Evolutionary conservation across 2,888 invertebrate genomes (phyloP).

Genomic region (Oconnorella tubifera): DNA sequence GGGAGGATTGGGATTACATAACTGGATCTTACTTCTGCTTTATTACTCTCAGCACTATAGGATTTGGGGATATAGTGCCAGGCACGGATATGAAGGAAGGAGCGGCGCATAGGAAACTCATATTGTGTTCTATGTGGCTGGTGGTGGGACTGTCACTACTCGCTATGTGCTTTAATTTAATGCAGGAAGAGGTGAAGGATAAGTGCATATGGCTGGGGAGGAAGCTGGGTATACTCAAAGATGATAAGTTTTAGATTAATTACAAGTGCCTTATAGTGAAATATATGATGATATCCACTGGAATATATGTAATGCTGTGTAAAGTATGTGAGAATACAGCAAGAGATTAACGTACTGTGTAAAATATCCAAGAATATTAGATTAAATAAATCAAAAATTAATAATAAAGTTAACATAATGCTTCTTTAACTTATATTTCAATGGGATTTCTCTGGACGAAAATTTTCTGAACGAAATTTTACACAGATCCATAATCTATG

Average conservation of each 20-base stretch:
- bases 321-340: too few relatives aligned
- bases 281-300: too few relatives aligned
- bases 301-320: too few relatives aligned
- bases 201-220: conserved; percentile 51
- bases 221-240: conserved; percentile 48
- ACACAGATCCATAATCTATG: too few relatives aligned
- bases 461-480: too few relatives aligned
- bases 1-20: conserved; percentile 88
- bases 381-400: too few relatives aligned
- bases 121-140: conserved; percentile 53
- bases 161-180: conserved; percentile 58
- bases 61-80: conserved; percentile 57
- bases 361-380: too few relatives aligned
- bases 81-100: conserved; percentile 47
- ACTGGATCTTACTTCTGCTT: conserved; percentile 67
- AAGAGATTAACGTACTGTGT: too few relatives aligned
- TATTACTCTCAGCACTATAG: conserved; percentile 57
- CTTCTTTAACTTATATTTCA: too few relatives aligned
- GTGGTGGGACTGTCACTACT: conserved; percentile 56
- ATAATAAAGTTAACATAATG: too few relatives aligned
- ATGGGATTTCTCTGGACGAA: too few relatives aligned
- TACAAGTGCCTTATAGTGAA: too few relatives aligned
- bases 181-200: conserved; percentile 55
- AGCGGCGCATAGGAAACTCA: conserved; percentile 46
- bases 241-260: conserved; percentile 10